Percentiles rank a stretch among this genome's conserved stretches.
Conservation (phyloP, 2,113 vertebrate genomes). For the Gopherus evgoodei region DNA sequence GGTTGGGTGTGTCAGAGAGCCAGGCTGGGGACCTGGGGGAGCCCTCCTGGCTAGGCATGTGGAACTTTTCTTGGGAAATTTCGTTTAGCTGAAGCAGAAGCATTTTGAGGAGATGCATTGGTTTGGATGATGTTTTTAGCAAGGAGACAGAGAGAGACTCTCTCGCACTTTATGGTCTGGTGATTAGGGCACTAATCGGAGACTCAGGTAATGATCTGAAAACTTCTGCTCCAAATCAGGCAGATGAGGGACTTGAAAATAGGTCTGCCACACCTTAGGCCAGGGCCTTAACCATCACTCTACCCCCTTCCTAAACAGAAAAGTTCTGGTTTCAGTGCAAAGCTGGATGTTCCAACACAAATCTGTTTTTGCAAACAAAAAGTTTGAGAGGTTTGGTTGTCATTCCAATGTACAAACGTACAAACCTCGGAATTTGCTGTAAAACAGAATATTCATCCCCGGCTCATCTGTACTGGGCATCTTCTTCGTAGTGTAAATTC, state of each 20-base stretch:
- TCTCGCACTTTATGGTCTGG: background rate
- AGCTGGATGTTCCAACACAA: background rate
- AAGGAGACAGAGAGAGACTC: background rate
- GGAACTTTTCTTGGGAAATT: background rate
- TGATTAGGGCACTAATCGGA: background rate
- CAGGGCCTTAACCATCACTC: background rate
- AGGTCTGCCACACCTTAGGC: background rate
- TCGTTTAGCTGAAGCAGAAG: background rate
- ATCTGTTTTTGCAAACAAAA: background rate
- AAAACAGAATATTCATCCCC: background rate
- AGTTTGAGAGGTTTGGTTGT: background rate
- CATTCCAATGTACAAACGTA: background rate
- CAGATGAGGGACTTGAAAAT: background rate
- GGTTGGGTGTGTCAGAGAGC: background rate
- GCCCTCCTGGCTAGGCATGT: fast-evolving
- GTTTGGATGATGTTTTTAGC: background rate
- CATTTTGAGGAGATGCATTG: background rate
- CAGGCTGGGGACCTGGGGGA: background rate
- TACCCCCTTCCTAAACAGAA: background rate
- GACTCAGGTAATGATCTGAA: background rate
- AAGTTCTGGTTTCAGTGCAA: background rate
- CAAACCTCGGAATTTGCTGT: background rate
- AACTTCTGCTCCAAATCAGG: background rate
- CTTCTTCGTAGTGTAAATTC: background rate
- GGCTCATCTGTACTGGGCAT: background rate